Percentiles rank a stretch among this genome's conserved stretches.
Conservation (phyloP, 2,888 invertebrate species). For the Thera britannica region DNA sequence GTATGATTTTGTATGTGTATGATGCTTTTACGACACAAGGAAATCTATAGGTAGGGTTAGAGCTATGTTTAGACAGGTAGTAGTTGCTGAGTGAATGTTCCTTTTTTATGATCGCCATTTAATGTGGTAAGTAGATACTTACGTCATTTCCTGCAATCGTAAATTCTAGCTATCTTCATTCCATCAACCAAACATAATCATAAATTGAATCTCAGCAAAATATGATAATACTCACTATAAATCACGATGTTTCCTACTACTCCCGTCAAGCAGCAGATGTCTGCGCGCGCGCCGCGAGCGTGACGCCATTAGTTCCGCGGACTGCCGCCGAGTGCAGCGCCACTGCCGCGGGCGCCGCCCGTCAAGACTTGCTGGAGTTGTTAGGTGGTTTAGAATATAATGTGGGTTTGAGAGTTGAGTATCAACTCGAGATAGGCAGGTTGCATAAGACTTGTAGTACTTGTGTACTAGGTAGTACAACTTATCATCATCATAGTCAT, state of each 20-base stretch:
- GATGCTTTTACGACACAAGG: background rate
- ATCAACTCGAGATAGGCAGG: constrained; percentile 8
- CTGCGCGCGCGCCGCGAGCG: constrained; percentile 48
- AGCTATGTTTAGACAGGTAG: background rate
- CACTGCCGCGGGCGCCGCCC: constrained; percentile 47
- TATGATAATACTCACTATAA: constrained; percentile 26
- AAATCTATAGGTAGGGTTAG: background rate
- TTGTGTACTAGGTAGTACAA: too few species aligned
- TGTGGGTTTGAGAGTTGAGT: constrained; percentile 15
- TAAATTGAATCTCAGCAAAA: constrained; percentile 30
- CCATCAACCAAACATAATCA: constrained; percentile 28
- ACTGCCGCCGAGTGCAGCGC: constrained; percentile 55
- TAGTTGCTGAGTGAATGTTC: background rate
- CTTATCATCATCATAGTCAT: background rate
- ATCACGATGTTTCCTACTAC: constrained; percentile 37
- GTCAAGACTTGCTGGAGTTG: constrained; percentile 32
- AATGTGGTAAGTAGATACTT: background rate
- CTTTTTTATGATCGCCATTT: background rate
- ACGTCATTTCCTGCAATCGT: background rate
- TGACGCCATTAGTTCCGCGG: constrained; percentile 64
- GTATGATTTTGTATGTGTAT: too few species aligned
- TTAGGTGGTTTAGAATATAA: constrained; percentile 32
- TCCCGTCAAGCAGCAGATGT: constrained; percentile 38
- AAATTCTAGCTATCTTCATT: constrained; percentile 6
- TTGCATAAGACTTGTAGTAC: background rate